Percentiles rank a stretch among this genome's conserved stretches.
Conservation (phyloP, 2,888 invertebrate species). For the Baccha elongata region DNA sequence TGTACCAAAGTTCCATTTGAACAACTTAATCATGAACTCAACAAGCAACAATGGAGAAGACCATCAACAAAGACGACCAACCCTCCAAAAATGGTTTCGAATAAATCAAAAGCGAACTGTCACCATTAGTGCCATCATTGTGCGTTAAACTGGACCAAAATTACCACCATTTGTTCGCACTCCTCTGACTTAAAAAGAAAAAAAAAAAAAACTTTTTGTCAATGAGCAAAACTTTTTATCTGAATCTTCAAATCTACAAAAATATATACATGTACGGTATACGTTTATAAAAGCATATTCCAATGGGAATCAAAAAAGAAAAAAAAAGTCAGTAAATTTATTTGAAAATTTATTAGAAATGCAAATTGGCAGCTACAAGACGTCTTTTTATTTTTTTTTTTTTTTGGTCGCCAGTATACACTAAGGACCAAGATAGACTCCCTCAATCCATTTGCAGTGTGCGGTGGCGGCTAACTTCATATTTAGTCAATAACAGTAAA, state of each 20-base stretch:
- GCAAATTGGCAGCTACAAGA: conserved; percentile 68
- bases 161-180: conserved; percentile 58
- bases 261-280: too few relatives aligned
- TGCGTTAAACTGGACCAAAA: conserved; percentile 65
- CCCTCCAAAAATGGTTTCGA: conserved; percentile 33
- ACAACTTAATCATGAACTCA: conserved; percentile 28
- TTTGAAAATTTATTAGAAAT: conserved; percentile 69
- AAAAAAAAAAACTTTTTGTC: conserved; percentile 41
- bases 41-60: conserved; percentile 13
- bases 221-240: conserved; percentile 59
- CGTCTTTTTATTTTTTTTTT: conserved; percentile 6
- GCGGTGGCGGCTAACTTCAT: conserved; percentile 55
- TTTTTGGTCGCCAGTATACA: conserved; percentile 6
- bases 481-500: conserved; percentile 71
- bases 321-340: conserved; percentile 48
- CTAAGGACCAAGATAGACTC: neutral
- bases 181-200: conserved; percentile 5
- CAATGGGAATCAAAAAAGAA: conserved; percentile 24
- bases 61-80: neutral
- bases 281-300: conserved; percentile 23
- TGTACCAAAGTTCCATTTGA: neutral
- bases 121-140: conserved; percentile 62
- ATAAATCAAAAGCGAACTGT: conserved; percentile 66
- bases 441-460: conserved; percentile 57
- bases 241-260: conserved; percentile 47